phyloP scores from a whole-genome alignment of 2,113 vertebrate species.

The Lichenostomus cassidix region DNA sequence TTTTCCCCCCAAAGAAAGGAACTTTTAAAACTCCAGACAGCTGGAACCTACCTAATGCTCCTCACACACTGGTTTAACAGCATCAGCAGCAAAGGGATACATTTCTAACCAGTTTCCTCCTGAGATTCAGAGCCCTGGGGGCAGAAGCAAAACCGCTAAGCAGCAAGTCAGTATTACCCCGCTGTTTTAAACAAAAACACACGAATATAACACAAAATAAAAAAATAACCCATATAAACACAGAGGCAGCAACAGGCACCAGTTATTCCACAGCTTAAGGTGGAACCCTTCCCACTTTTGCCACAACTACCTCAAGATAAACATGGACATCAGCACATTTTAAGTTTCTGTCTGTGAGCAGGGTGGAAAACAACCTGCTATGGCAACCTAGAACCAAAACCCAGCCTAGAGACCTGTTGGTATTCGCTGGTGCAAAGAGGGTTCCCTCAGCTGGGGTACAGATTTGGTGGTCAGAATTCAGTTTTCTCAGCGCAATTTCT shows the following conservation, averaged over 20 bases:
- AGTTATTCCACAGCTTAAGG: background rate
- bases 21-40: background rate
- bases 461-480: background rate
- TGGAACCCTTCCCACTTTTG: background rate
- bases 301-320: background rate
- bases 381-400: background rate
- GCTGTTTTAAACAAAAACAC: background rate
- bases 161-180: background rate
- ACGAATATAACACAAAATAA: background rate
- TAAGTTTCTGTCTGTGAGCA: background rate
- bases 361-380: background rate
- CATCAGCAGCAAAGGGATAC: background rate
- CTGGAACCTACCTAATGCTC: background rate
- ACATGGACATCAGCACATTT: background rate
- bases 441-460: background rate
- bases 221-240: background rate
- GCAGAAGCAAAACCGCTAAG: conserved; percentile 9
- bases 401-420: background rate
- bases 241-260: background rate
- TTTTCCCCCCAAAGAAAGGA: background rate
- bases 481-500: background rate
- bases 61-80: background rate
- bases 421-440: background rate
- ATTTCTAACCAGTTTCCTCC: background rate
- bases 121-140: background rate